Percentiles rank a stretch among this genome's conserved stretches.
Conservation (phyloP, 2,113 vertebrate species). For the Perca fluviatilis region DNA sequence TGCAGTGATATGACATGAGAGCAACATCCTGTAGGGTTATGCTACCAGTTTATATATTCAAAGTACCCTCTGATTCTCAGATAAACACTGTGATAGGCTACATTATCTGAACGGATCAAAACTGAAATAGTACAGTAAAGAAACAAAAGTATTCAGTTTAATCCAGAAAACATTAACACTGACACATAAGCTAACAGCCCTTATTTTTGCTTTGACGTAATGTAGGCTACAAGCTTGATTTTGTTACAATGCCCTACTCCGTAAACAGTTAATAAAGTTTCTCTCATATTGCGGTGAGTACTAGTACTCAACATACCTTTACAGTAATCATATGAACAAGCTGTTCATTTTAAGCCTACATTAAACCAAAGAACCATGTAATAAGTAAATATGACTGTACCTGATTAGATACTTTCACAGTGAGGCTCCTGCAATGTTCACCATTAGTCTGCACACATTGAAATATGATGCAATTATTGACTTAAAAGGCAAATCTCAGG, state of each 20-base stretch:
- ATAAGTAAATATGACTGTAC: constrained; percentile 32
- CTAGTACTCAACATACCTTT: constrained; percentile 25
- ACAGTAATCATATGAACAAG: not conserved
- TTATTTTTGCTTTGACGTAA: constrained; percentile 51
- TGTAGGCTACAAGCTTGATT: constrained; percentile 22
- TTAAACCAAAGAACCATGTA: constrained; percentile 37
- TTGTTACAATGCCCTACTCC: constrained; percentile 38
- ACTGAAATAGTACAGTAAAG: constrained; percentile 28
- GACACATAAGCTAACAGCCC: constrained; percentile 45
- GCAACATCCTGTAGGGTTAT: constrained; percentile 32
- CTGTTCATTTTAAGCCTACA: constrained; percentile 7
- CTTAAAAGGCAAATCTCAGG: constrained; percentile 41
- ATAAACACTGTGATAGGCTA: constrained; percentile 49
- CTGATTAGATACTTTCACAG: constrained; percentile 66
- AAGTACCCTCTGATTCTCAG: constrained; percentile 21
- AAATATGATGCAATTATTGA: constrained; percentile 18
- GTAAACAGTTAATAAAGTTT: constrained; percentile 61
- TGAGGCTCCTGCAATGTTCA: constrained; percentile 41
- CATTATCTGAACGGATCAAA: constrained; percentile 30
- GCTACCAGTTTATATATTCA: constrained; percentile 1
- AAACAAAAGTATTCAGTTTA: constrained; percentile 15
- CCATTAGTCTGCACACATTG: constrained; percentile 14
- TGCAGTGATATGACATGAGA: constrained; percentile 33
- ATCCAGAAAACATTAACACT: constrained; percentile 37
- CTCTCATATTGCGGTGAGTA: constrained; percentile 12